Base-by-base conservation (phyloP, 2,113 vertebrate genomes). In the Lophochroa leadbeateri region DNA sequence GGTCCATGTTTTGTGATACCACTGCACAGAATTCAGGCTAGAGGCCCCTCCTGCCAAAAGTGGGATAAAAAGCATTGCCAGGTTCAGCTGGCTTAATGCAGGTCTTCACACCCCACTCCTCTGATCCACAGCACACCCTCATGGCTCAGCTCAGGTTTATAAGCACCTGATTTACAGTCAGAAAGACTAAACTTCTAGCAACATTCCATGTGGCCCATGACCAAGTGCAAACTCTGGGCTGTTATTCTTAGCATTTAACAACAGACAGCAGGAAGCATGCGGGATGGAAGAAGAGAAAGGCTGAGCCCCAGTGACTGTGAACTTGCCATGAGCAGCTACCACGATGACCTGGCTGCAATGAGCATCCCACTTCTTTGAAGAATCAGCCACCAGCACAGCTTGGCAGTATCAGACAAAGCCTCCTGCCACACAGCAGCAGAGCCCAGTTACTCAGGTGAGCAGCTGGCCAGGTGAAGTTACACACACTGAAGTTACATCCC, bases 1-100 rank as follows among this genome's bases (percentile, higher is more conserved):
- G 19, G 6, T 29, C 44, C 0, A 2, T 5, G 15, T 13, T 17
- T 3, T 35, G 16, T 3, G 10, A 0, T 58, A 68, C 13, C 13
- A 17, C 3, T 28, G 27, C 76, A 67, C 16, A 23, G 21, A 67
- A 67, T 17, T 35, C 15, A 72, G 58, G 33, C 50, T 0, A 64
- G 47, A 86, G 35, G 39, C 27, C 7, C 8, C 29, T 76, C 43
- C 55, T 68, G 53, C 58, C 46, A 27, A 29, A 20, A 61, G 4
- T 24, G 10, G 14, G 17, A 11, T 7, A 3, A 31, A 35, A 68
- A 7, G 17, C 37, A 49, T 33, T 50, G 21, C 17, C 67, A 64
- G 23, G 35, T 39, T 37, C 35, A 43, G 27, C 15, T 60, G 79
- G 18, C 61, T 75, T 64, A 27, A 60, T 20, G 28, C 55, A 81